Percentiles rank a stretch among this genome's conserved stretches.
Conservation (phyloP, 2,888 invertebrate genomes). For the Pherbina coryleti region DNA sequence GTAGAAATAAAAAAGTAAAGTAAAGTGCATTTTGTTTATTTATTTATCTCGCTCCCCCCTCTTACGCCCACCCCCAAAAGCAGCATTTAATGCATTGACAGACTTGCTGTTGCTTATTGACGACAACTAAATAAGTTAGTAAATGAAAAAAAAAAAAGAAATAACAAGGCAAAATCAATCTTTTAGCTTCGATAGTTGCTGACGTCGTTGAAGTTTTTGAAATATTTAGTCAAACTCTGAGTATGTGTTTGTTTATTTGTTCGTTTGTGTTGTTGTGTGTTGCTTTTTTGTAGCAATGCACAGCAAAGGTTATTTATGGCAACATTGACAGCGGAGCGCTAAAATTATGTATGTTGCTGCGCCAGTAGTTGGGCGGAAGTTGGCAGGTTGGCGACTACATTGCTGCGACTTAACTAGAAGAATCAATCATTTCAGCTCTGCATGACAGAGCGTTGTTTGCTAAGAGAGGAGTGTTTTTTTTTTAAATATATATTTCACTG, state of each 20-base stretch:
- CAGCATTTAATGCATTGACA: not conserved
- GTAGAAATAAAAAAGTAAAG: too few species aligned
- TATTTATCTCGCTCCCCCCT: not conserved
- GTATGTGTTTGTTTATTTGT: not conserved
- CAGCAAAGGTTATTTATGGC: not conserved
- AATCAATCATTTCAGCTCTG: not conserved
- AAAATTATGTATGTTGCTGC: not conserved
- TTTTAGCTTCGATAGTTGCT: not conserved
- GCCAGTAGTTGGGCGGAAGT: not conserved
- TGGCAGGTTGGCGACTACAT: not conserved
- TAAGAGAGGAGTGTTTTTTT: not conserved
- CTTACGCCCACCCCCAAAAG: too few species aligned
- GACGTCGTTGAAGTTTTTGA: conserved; percentile 2
- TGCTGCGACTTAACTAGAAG: not conserved
- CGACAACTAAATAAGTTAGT: not conserved
- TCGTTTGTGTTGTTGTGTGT: too few species aligned
- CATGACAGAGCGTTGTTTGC: not conserved
- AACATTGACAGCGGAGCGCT: not conserved
- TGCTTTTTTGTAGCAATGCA: not conserved
- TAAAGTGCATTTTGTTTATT: conserved; percentile 14
- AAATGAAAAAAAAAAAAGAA: too few species aligned
- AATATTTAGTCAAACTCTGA: conserved; percentile 3
- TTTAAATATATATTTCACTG: not conserved
- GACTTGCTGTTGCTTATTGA: not conserved
- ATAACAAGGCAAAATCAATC: conserved; percentile 8